Evolutionary conservation across 2,797 vertebrate genomes (phyloP).

Genomic region (Paguma larvata): DNA sequence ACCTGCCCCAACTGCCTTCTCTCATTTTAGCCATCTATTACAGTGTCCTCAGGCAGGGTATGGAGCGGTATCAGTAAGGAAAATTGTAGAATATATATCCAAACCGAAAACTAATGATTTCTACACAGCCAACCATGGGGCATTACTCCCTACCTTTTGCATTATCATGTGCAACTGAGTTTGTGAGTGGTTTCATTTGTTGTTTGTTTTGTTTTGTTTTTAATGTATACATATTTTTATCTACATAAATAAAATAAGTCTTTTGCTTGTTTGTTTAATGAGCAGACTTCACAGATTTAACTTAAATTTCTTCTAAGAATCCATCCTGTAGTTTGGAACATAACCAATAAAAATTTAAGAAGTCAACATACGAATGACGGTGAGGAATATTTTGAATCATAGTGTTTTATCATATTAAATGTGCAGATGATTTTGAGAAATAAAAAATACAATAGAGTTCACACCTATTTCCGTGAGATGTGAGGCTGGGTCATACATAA

Average conservation of each 20-base stretch:
- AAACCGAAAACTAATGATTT: neutral
- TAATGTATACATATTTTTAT: neutral
- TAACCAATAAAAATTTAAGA: neutral
- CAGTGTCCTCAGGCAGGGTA: neutral
- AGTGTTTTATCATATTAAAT: neutral
- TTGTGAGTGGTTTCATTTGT: neutral
- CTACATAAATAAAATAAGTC: neutral
- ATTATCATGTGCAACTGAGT: neutral
- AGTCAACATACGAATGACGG: neutral
- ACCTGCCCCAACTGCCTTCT: neutral
- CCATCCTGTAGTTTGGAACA: neutral
- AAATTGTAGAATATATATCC: neutral
- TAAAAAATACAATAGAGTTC: neutral
- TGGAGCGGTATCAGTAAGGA: neutral
- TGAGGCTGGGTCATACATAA: neutral
- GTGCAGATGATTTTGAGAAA: neutral
- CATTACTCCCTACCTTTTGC: neutral
- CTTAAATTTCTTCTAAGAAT: neutral
- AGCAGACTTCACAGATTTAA: neutral
- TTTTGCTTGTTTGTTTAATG: neutral
- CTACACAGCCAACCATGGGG: neutral
- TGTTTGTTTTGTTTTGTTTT: neutral
- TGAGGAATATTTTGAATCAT: neutral
- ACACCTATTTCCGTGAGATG: neutral
- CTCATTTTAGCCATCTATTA: neutral